Evolutionary conservation across 2,113 vertebrate genomes (phyloP), one percentile per base, ranked within the genome.

Genomic region (Machaerirhynchus nigripectus): DNA sequence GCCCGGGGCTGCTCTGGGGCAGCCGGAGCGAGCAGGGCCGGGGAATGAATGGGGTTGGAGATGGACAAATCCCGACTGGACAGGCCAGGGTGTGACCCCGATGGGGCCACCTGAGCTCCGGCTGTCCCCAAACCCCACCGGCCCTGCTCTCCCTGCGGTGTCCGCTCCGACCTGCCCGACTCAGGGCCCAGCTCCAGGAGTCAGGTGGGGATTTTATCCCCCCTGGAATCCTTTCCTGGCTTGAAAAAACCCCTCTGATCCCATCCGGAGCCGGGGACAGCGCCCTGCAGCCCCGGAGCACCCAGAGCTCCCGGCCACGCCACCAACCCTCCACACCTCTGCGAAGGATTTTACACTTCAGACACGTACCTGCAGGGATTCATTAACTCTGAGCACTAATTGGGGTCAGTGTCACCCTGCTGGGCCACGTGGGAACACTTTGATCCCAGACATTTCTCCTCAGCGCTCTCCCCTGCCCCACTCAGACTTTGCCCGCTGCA

Each of bases 1-100:
- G 7, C 19, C 0, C 4, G 1, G 5, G 7, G 67, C 23, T 4
- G 0, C 12, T 1, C 3, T 1, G 3, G 22, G 74, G 11, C 52
- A 17, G 10, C 31, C 3, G 3, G 24, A 11, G 50, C 10, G 4
- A 55, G 13, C 85, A 3, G 27, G 22, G 42, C 3, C 7, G 2
- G 46, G 67, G 50, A 4, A 35, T 12, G 9, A 42, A 22, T 1
- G 85, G 76, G 57, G 15, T 21, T 7, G 21, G 42, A 21, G 39
- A 10, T 0, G 18, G 64, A 22, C 3, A 46, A 55, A 77, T 1
- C 13, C 59, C 6, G 19, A 0, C 11, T 17, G 4, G 9, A 1
- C 40, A 18, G 44, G 2, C 2, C 6, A 6, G 37, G 37, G 2
- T 1, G 15, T 8, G 42, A 44, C 42, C 37, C 59, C 15, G 21